Conservation (phyloP, 1,140 invertebrate species). For the Teleogryllus occipitalis region DNA sequence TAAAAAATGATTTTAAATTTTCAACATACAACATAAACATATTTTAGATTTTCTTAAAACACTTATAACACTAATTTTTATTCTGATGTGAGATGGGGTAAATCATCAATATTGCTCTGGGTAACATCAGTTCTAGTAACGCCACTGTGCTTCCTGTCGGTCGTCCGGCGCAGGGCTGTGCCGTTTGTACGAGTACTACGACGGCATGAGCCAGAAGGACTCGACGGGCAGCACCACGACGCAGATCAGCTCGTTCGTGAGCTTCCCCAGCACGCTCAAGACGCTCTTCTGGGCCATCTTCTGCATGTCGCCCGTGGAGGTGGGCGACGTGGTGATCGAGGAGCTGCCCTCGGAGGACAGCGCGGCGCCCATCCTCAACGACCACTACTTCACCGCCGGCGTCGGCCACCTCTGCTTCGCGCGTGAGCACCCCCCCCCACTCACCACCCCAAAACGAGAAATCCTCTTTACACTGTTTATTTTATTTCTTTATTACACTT, state of each 20-base stretch:
- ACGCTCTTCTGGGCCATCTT: constrained; percentile 71
- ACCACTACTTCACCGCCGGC: constrained; percentile 49
- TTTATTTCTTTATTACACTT: too few relatives aligned
- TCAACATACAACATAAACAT: too few relatives aligned
- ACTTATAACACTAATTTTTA: too few relatives aligned
- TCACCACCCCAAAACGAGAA: neutral
- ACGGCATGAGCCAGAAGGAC: constrained; percentile 49
- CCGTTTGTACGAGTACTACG: constrained; percentile 47
- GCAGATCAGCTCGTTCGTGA: constrained; percentile 45
- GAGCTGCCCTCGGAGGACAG: constrained; percentile 41
- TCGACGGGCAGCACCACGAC: constrained; percentile 35
- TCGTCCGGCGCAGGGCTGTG: constrained; percentile 29
- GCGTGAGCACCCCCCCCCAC: constrained; percentile 28
- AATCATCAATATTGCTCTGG: too few relatives aligned
- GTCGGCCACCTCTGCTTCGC: constrained; percentile 56
- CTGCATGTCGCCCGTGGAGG: constrained; percentile 56
- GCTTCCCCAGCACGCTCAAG: constrained; percentile 49
- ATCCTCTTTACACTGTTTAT: too few relatives aligned
- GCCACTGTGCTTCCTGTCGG: too few relatives aligned
- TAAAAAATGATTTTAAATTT: too few relatives aligned
- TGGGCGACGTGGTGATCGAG: constrained; percentile 52
- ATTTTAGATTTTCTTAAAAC: too few relatives aligned
- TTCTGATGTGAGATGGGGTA: too few relatives aligned
- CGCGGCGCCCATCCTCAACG: constrained; percentile 39
- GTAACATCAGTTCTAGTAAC: too few relatives aligned